Percentiles rank a stretch among this genome's conserved stretches.
These are phyloP conservation scores for Danio kyathit DNA, from an alignment of 2,797 vertebrate genomes.

Conservation along the genomic window DNA sequence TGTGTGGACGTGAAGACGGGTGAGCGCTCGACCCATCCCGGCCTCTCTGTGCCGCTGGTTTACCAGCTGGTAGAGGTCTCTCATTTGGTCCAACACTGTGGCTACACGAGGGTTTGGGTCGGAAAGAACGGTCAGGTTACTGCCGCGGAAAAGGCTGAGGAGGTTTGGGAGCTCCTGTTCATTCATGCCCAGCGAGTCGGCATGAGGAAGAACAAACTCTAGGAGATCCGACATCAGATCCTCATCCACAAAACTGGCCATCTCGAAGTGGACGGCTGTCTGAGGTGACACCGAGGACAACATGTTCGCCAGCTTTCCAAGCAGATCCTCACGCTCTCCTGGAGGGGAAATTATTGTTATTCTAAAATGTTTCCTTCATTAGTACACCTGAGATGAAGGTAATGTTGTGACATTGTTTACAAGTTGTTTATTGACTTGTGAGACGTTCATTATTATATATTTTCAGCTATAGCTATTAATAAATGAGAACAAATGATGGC, in stretches of 20 bases:
- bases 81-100: slow-evolving; percentile 87
- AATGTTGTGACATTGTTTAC: too few relatives aligned
- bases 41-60: slow-evolving; percentile 73
- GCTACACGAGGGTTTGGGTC: slow-evolving; percentile 88
- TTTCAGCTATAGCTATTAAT: too few relatives aligned
- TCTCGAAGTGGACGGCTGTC: slow-evolving; percentile 85
- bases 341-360: background rate
- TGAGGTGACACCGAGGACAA: slow-evolving; percentile 71
- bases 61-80: slow-evolving; percentile 83
- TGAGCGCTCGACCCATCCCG: slow-evolving; percentile 69
- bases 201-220: slow-evolving; percentile 73
- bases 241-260: slow-evolving; percentile 88
- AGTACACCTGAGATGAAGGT: background rate
- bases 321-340: slow-evolving; percentile 80
- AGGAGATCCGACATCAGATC: slow-evolving; percentile 82
- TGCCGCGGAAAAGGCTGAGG: slow-evolving; percentile 82
- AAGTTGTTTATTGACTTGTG: too few relatives aligned
- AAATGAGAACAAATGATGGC: too few relatives aligned
- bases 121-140: slow-evolving; percentile 83
- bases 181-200: slow-evolving; percentile 88
- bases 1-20: slow-evolving; percentile 85
- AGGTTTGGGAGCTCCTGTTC: slow-evolving; percentile 89
- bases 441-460: too few relatives aligned
- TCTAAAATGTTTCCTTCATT: background rate
- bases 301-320: slow-evolving; percentile 75